phyloP scores from a whole-genome alignment of 2,113 vertebrate genomes.

The Andinoacara biseriatus region DNA sequence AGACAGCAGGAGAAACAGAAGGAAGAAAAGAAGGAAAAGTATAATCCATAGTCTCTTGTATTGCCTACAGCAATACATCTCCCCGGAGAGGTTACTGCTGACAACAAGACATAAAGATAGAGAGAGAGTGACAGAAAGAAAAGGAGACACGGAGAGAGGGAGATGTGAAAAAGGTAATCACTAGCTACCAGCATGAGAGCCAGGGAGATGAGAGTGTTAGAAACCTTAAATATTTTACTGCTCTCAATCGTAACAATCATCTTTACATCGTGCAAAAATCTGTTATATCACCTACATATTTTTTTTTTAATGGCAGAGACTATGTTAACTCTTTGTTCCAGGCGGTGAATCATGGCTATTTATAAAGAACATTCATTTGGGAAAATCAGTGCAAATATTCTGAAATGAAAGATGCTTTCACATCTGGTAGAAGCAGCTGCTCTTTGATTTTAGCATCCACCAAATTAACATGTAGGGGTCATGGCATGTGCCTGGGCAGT shows the following conservation, averaged over 20 bases:
- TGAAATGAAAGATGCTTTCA: background rate
- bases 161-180: slow-evolving; percentile 62
- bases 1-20: slow-evolving; percentile 12
- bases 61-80: slow-evolving; percentile 81
- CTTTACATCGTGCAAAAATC: slow-evolving; percentile 28
- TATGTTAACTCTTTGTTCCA: background rate
- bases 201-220: slow-evolving; percentile 43
- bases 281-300: slow-evolving; percentile 15
- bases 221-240: slow-evolving; percentile 33
- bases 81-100: slow-evolving; percentile 70
- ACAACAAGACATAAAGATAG: slow-evolving; percentile 63
- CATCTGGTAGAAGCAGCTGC: slow-evolving; percentile 25
- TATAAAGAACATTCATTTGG: background rate
- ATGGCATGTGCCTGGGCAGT: background rate
- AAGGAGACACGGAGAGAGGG: slow-evolving; percentile 22
- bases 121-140: background rate
- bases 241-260: slow-evolving; percentile 22
- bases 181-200: slow-evolving; percentile 40
- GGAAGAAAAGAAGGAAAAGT: slow-evolving; percentile 45
- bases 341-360: slow-evolving; percentile 8
- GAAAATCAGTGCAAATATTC: slow-evolving; percentile 16
- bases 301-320: background rate
- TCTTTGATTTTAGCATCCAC: slow-evolving; percentile 1
- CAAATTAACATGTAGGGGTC: background rate
- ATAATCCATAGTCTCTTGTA: slow-evolving; percentile 71